Evolutionary conservation across 1,140 invertebrate genomes (phyloP), one percentile per base, ranked within the genome.

Genomic region (Drosophila saltans): DNA sequence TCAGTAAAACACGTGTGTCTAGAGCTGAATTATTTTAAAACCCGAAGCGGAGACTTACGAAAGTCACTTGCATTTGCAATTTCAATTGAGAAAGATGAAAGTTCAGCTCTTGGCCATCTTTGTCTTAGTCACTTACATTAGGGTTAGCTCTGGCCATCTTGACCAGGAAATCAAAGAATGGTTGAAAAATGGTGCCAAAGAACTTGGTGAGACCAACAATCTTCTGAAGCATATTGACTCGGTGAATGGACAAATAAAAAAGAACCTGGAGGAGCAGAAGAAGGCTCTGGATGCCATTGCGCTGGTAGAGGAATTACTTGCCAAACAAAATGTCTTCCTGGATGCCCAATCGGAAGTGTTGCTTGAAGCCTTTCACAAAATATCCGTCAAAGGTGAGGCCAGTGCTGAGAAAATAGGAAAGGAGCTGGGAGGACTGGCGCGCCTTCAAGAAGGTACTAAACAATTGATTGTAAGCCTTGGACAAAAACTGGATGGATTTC

Each of bases 401-500:
- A 43, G 60, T 45, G 43, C 63, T 0, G 58, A 82, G 9, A 69
- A 55, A 3, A 60, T 81, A 21, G 36, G 36, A 3, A 60, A 66
- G 8, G 76, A 86, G 3, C 28, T 86, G 2, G 40, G 21, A 3
- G 57, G 43, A 26, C 36, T 88, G 57, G 62, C 65, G 0, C 66
- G 59, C 1, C 55, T 78, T 0, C 84, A 83, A 58, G 45, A 68
- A 10, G 64, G 57, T 3, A 83, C 84, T 1, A 66, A 73, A 9
- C 52, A 78, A 24, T 39, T 80, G 16, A 69, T 88, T 5, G 40
- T 30, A 10, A 56, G 36, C 0, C 39, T 88, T 26, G 73, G 80
- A 30, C 52, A 62, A 3, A 89, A 88, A 30, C 30, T 88, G 33
- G 84, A 88, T 8, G 73, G 52, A 10, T 80, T 83, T n/a, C 77